A percentile compares a stretch with the other conserved stretches of the same genome.
These are phyloP conservation scores for Polypedilum vanderplanki DNA, from an alignment of 1,140 invertebrate species.

Conservation along the genomic window DNA sequence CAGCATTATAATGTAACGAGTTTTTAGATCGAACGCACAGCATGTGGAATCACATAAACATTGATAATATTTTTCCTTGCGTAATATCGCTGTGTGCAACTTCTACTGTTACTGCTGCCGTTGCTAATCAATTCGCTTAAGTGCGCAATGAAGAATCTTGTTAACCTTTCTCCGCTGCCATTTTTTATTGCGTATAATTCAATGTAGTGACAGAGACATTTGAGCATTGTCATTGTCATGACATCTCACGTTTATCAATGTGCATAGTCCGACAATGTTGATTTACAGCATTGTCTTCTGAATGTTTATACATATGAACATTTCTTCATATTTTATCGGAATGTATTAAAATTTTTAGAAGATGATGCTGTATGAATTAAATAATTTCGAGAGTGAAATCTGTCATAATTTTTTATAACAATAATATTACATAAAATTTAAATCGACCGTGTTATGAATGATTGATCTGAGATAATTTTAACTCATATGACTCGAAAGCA, in stretches of 20 bases:
- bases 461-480: too few species aligned
- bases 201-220: conserved; percentile 11
- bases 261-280: background rate
- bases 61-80: conserved; percentile 16
- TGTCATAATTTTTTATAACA: too few species aligned
- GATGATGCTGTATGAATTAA: too few species aligned
- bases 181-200: conserved; percentile 5
- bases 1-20: background rate
- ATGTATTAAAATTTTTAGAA: too few species aligned
- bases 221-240: background rate
- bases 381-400: too few species aligned
- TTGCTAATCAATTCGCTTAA: conserved; percentile 8
- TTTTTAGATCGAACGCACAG: background rate
- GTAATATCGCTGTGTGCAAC: background rate
- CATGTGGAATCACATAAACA: background rate
- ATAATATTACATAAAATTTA: too few species aligned
- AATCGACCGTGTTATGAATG: too few species aligned
- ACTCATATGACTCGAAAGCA: too few species aligned
- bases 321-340: too few species aligned
- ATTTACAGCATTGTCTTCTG: too few species aligned
- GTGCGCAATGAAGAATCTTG: conserved; percentile 5
- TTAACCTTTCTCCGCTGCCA: conserved; percentile 6
- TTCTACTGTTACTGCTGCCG: background rate
- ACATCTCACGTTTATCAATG: conserved; percentile 12
- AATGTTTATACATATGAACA: too few species aligned